These are phyloP conservation scores for Orthosia incerta DNA, from an alignment of 2,888 invertebrate species.

Conservation along the genomic window DNA sequence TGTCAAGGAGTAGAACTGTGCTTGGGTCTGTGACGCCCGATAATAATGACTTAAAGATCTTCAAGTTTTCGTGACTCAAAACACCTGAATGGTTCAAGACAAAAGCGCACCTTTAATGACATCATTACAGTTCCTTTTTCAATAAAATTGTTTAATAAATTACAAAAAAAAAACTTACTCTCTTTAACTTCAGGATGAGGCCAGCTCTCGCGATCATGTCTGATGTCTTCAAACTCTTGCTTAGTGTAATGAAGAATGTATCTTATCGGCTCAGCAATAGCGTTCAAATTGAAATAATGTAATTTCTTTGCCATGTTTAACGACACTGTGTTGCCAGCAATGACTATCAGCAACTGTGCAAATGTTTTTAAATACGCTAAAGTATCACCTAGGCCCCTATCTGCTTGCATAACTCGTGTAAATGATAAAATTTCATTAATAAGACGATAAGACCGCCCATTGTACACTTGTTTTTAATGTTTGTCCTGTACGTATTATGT, in stretches of 20 bases:
- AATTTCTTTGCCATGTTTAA: constrained; percentile 75
- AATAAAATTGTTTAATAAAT: too few relatives aligned
- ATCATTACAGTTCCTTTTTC: not conserved
- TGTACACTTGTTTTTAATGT: too few relatives aligned
- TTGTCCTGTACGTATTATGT: too few relatives aligned
- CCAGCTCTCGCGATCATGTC: constrained; percentile 75
- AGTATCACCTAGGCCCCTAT: constrained; percentile 1
- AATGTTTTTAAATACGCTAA: constrained; percentile 3
- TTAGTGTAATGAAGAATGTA: constrained; percentile 83
- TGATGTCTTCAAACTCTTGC: constrained; percentile 81
- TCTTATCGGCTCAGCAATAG: constrained; percentile 79
- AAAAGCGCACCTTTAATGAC: not conserved
- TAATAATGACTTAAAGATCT: not conserved
- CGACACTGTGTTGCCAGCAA: constrained; percentile 9
- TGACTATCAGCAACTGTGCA: constrained; percentile 21
- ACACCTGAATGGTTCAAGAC: not conserved
- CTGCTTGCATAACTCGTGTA: not conserved
- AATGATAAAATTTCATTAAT: constrained; percentile 26
- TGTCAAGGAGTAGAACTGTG: not conserved
- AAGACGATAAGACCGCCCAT: too few relatives aligned
- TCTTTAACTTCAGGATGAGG: constrained; percentile 77
- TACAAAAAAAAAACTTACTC: constrained; percentile 71
- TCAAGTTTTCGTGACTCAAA: too few relatives aligned
- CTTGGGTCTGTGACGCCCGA: too few relatives aligned
- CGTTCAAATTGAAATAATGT: constrained; percentile 78